Percentiles rank a stretch among this genome's conserved stretches.
phyloP scores from a whole-genome alignment of 2,113 vertebrate genomes.

The Leuciscus idus region DNA sequence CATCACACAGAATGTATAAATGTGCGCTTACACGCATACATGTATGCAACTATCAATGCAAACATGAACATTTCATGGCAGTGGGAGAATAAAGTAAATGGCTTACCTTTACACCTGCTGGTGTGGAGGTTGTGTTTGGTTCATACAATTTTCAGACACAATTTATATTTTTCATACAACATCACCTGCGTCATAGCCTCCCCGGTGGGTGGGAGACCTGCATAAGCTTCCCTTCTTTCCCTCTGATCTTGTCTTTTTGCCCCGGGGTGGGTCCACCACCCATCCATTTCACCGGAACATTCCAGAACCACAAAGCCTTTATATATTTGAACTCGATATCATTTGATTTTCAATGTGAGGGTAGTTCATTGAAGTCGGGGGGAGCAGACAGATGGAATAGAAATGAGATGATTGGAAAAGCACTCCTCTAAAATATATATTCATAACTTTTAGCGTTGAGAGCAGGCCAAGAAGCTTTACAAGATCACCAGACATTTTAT shows the following conservation, averaged over 20 bases:
- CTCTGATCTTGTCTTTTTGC: constrained; percentile 41
- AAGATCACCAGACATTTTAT: neutral
- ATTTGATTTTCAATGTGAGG: constrained; percentile 33
- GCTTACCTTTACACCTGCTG: constrained; percentile 28
- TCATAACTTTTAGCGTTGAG: neutral
- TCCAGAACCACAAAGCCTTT: constrained; percentile 33
- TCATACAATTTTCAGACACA: neutral
- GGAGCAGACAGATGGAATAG: neutral
- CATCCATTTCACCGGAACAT: constrained; percentile 20
- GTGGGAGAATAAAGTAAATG: neutral
- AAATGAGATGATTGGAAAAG: constrained; percentile 26
- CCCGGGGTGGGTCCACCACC: neutral
- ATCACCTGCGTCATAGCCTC: constrained; percentile 48
- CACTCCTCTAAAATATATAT: constrained; percentile 8
- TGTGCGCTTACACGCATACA: neutral
- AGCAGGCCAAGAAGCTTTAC: constrained; percentile 19
- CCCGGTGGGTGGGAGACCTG: constrained; percentile 38
- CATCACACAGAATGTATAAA: neutral
- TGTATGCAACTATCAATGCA: neutral
- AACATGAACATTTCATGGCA: neutral
- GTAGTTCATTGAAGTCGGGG: neutral
- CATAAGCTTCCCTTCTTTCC: constrained; percentile 12
- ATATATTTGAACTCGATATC: constrained; percentile 22
- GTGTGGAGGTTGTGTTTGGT: constrained; percentile 13
- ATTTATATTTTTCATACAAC: constrained; percentile 26